Evolutionary conservation across 2,113 vertebrate species (phyloP).

Genomic region (Oostethus manadensis): DNA sequence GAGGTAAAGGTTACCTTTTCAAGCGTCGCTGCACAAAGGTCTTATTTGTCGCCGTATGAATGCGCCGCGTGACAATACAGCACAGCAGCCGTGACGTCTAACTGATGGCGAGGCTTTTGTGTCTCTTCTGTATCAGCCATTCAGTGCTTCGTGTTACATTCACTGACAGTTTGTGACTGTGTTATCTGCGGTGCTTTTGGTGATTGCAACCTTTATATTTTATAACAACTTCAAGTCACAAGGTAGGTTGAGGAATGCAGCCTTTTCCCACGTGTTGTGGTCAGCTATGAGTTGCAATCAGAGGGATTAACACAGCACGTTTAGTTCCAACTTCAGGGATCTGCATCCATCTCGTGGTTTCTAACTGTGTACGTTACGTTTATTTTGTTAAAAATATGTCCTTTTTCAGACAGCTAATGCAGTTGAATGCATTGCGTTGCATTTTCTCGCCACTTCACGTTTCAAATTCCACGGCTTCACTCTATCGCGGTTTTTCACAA

Average conservation of each 20-base stretch:
- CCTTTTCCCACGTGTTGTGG: no score
- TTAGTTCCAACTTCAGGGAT: no score
- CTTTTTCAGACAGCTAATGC: no score
- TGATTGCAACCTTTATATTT: conserved; percentile 40
- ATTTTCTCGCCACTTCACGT: no score
- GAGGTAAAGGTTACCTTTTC: conserved; percentile 68
- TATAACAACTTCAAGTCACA: conserved; percentile 1
- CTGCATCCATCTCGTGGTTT: no score
- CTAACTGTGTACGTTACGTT: no score
- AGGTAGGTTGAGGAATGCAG: background rate
- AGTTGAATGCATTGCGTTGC: no score
- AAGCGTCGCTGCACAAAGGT: conserved; percentile 60
- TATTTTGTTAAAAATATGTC: no score
- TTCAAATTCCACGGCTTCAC: no score
- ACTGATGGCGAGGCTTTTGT: conserved; percentile 54
- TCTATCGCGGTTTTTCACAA: no score
- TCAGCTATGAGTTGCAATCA: background rate
- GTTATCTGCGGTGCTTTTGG: conserved; percentile 32
- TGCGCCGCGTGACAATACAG: conserved; percentile 48
- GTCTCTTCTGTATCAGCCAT: conserved; percentile 28
- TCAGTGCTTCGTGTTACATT: conserved; percentile 34
- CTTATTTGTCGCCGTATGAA: conserved; percentile 57
- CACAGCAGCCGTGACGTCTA: conserved; percentile 46
- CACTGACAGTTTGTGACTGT: conserved; percentile 18
- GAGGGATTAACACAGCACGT: background rate